Conservation (phyloP, 2,113 vertebrate species). For the Percopsis transmontana region DNA sequence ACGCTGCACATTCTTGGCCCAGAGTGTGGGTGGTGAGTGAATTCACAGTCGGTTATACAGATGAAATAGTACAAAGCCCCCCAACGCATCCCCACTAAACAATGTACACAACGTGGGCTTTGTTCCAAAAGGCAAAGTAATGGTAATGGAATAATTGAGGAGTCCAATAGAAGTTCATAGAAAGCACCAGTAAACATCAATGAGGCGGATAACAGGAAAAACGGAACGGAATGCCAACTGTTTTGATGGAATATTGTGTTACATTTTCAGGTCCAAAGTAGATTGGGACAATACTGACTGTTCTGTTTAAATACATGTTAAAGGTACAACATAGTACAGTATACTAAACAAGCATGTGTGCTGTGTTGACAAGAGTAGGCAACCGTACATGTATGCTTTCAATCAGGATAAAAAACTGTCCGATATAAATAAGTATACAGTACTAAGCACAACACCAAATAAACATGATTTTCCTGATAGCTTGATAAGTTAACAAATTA, state of each 20-base stretch:
- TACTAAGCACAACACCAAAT: too few species aligned
- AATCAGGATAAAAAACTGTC: too few species aligned
- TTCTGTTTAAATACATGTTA: too few species aligned
- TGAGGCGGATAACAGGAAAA: background rate
- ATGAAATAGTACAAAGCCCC: slow-evolving; percentile 39
- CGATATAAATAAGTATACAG: too few species aligned
- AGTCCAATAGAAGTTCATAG: background rate
- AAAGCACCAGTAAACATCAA: background rate
- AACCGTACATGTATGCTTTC: too few species aligned
- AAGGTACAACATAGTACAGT: too few species aligned
- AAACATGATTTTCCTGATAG: background rate
- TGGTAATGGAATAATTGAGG: background rate
- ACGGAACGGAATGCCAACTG: too few species aligned
- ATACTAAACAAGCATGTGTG: too few species aligned
- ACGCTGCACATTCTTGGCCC: slow-evolving; percentile 62
- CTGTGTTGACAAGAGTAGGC: too few species aligned
- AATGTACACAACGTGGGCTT: slow-evolving; percentile 49
- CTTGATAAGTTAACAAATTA: background rate
- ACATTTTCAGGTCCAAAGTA: too few species aligned
- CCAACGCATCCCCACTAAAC: slow-evolving; percentile 19
- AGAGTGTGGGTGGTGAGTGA: slow-evolving; percentile 66
- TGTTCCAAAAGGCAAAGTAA: slow-evolving; percentile 33
- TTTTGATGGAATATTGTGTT: too few species aligned
- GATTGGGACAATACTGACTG: too few species aligned
- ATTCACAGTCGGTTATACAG: slow-evolving; percentile 65